phyloP scores from a whole-genome alignment of 1,140 invertebrate species.

The Trichonephila clavipes region DNA sequence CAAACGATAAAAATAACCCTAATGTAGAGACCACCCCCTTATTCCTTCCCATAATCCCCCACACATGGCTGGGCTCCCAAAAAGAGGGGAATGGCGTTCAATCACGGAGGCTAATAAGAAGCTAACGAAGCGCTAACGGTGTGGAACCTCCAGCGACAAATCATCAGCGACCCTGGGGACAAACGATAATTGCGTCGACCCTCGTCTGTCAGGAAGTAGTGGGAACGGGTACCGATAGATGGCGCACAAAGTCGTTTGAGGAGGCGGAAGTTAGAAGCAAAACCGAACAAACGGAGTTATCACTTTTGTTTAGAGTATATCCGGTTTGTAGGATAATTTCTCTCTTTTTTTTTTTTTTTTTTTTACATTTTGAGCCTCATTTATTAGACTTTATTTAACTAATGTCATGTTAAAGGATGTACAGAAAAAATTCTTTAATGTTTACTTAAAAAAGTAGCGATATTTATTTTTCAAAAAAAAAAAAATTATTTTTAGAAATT shows the following conservation, averaged over 20 bases:
- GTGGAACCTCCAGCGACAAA: slow-evolving; percentile 71
- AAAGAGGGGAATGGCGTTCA: neutral
- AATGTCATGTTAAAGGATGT: too few species aligned
- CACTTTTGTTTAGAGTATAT: too few species aligned
- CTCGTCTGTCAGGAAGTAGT: neutral
- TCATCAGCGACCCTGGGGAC: slow-evolving; percentile 52
- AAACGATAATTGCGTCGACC: neutral
- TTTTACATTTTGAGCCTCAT: too few species aligned
- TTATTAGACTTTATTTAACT: too few species aligned
- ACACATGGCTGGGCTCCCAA: slow-evolving; percentile 58
- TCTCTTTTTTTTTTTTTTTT: too few species aligned
- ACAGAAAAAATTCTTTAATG: too few species aligned
- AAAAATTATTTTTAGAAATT: too few species aligned
- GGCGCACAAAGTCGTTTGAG: slow-evolving; percentile 21
- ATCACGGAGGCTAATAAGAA: slow-evolving; percentile 74
- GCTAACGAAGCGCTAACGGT: slow-evolving; percentile 75
- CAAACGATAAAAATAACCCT: slow-evolving; percentile 18
- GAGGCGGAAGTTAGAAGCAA: neutral
- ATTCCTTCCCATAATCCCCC: slow-evolving; percentile 16
- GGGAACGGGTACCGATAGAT: neutral
- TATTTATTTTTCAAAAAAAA: too few species aligned
- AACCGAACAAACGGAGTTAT: too few species aligned
- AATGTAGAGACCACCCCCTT: neutral
- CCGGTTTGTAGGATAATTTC: too few species aligned
- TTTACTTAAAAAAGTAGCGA: too few species aligned